Conservation (phyloP, 2,797 vertebrate genomes). For the Esox masquinongy region DNA sequence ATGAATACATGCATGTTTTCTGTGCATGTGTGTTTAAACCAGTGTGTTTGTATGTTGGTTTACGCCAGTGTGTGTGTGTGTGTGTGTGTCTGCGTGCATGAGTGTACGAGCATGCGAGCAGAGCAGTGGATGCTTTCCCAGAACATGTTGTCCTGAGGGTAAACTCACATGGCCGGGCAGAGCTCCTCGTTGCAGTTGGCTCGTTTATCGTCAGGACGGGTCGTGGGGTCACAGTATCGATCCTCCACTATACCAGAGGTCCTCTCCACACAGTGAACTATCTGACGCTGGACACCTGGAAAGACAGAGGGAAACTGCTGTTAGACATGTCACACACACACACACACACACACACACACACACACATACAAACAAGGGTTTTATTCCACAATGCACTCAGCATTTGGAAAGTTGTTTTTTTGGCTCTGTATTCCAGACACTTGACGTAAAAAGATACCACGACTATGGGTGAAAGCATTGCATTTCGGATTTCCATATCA, state of each 20-base stretch:
- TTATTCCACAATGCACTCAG: neutral
- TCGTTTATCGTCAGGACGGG: constrained; percentile 81
- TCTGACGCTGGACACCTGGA: constrained; percentile 87
- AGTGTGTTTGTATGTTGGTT: neutral
- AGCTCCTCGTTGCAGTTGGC: constrained; percentile 83
- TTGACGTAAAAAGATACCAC: no score
- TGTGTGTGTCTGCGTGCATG: neutral
- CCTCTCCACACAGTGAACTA: constrained; percentile 83
- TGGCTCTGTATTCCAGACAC: no score
- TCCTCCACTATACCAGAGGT: constrained; percentile 84
- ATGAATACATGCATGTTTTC: neutral
- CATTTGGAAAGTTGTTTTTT: no score
- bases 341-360: neutral
- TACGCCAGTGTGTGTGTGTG: neutral
- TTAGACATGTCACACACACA: constrained; percentile 6
- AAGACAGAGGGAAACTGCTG: constrained; percentile 13
- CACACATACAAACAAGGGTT: neutral
- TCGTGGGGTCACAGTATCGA: constrained; percentile 78
- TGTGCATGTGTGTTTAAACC: neutral
- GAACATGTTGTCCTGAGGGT: neutral
- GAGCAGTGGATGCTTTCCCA: neutral
- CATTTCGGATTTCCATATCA: no score
- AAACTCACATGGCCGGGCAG: constrained; percentile 86
- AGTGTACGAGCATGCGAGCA: neutral
- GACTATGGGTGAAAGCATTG: no score